Conservation (phyloP, 1,140 invertebrate species). For the Pachypsylla venusta region DNA sequence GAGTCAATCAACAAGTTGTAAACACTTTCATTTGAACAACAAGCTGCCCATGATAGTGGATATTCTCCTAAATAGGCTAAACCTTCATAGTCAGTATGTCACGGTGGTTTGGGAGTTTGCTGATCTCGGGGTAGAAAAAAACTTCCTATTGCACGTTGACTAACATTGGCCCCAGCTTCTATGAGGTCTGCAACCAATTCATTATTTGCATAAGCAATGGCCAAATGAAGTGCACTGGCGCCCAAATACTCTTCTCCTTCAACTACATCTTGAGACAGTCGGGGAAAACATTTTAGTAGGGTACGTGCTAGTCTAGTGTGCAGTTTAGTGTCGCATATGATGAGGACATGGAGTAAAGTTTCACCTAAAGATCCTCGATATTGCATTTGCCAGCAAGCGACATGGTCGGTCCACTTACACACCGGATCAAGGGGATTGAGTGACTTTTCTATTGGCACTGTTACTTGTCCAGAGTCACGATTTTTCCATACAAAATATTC, state of each 20-base stretch:
- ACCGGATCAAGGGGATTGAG: constrained; percentile 65
- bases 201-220: constrained; percentile 91
- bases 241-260: constrained; percentile 95
- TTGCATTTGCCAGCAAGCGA: constrained; percentile 94
- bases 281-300: constrained; percentile 79
- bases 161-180: constrained; percentile 76
- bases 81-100: constrained; percentile 86
- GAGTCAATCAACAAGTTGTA: constrained; percentile 88
- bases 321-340: constrained; percentile 82
- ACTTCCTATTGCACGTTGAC: constrained; percentile 81
- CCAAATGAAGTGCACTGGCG: constrained; percentile 84
- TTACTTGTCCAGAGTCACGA: constrained; percentile 49
- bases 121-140: constrained; percentile 87
- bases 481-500: constrained; percentile 90
- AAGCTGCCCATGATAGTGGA: constrained; percentile 90
- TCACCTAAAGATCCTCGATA: constrained; percentile 89
- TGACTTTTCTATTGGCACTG: constrained; percentile 65
- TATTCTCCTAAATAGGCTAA: constrained; percentile 91
- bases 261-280: constrained; percentile 81
- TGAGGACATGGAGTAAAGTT: constrained; percentile 82
- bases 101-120: constrained; percentile 51
- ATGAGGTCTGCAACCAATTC: constrained; percentile 87
- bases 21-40: constrained; percentile 91
- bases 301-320: constrained; percentile 74
- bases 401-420: constrained; percentile 72